Base-by-base conservation (phyloP, 2,888 invertebrate genomes). In the Cecidostiba fungosa region DNA sequence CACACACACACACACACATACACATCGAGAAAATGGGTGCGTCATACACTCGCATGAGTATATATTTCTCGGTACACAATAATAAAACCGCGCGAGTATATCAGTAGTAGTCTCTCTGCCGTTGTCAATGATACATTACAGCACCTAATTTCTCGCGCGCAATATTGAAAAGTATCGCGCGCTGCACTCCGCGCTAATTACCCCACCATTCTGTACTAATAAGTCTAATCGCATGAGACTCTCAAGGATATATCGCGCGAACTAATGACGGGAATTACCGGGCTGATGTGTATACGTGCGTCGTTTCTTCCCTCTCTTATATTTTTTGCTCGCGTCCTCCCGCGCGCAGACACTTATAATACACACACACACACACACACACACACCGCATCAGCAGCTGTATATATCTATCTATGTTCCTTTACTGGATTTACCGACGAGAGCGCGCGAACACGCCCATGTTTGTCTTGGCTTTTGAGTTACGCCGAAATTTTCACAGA, bases 401-500 rank as follows among this genome's bases (percentile, higher is more conserved):
- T 5, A 5, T 69, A n/a, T n/a, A n/a, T n/a, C n/a, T n/a, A 74
- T 62, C 59, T 23, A 26, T 81, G 87, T 86, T 85, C 88, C 87
- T 90, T 88, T 88, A 23, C 91, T 90, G 91, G 91, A 91, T 91
- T 92, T 91, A 91, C 90, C 90, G 91, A 91, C 85, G 86, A 82
- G 77, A 23, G 50, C 76, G 83, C 74, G 72, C 86, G 90, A 91
- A 91, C 93, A 91, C 93, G 92, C 92, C 93, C 91, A 92, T 92
- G 91, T 93, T 93, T 93, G 91, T 90, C 92, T 91, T 92, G 89
- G 92, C 92, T 91, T 93, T 93, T 92, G 92, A 92, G 90, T 91
- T 91, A 90, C 90, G 91, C 92, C 93, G 93, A 93, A 92, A 92
- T 92, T 92, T 93, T 92, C 91, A 91, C 89, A 90, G 91, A 91